Evolutionary conservation across 2,113 vertebrate genomes (phyloP).

Genomic region (Cichladusa arquata): DNA sequence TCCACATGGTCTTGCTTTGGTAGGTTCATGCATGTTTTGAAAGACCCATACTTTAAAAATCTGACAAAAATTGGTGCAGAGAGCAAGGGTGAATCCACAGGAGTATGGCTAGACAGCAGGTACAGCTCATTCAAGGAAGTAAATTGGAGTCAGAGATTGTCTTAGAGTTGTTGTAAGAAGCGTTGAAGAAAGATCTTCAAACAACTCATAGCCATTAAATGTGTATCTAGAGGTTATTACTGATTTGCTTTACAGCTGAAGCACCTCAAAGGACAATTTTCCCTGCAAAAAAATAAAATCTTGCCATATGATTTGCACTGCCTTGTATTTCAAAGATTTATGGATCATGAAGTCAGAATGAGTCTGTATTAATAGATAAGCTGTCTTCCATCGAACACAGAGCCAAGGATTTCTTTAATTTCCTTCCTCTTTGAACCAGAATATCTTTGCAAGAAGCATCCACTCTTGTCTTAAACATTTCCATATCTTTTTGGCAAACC

Average conservation of each 20-base stretch:
- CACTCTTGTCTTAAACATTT: background rate
- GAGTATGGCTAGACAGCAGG: background rate
- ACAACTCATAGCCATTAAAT: background rate
- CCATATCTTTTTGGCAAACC: slow-evolving; percentile 1
- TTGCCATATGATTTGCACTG: background rate
- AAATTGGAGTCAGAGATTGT: background rate
- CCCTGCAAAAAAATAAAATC: background rate
- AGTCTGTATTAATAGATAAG: background rate
- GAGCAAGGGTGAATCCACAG: background rate
- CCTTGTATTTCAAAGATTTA: background rate
- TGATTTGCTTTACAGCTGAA: background rate
- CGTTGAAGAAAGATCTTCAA: background rate
- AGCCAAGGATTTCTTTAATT: slow-evolving; percentile 12
- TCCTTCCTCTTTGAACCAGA: slow-evolving; percentile 14
- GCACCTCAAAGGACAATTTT: background rate
- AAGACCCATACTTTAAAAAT: background rate
- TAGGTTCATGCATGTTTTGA: background rate
- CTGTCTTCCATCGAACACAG: background rate
- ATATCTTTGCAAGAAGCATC: background rate
- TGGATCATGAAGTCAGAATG: background rate
- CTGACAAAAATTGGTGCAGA: background rate
- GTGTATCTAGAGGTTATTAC: background rate
- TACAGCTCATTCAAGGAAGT: background rate
- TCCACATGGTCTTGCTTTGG: background rate
- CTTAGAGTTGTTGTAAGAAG: background rate